Percentiles rank a stretch among this genome's conserved stretches.
Conservation (phyloP, 2,113 vertebrate genomes). For the Dasyprocta punctata region DNA sequence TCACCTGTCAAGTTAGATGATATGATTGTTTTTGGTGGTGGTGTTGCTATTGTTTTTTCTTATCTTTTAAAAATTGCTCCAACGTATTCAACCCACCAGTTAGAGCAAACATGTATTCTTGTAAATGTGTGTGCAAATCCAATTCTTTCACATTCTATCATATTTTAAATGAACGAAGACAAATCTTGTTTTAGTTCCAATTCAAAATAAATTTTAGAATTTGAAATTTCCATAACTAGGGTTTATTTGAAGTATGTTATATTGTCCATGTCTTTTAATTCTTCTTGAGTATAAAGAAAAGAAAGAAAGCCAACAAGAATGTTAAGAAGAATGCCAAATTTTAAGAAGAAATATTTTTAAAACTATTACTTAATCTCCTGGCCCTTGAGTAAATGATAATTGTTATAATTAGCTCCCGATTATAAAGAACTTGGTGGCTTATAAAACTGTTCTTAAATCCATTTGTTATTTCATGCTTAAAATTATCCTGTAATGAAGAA, state of each 20-base stretch:
- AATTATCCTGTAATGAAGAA: neutral
- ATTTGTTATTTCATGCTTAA: neutral
- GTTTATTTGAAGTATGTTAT: neutral
- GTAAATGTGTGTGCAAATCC: neutral
- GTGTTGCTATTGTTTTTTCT: neutral
- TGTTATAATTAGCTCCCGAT: neutral
- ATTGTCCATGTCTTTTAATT: neutral
- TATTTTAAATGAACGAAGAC: conserved; percentile 49
- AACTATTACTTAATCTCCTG: conserved; percentile 1
- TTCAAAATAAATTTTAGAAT: conserved; percentile 37
- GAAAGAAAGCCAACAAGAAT: neutral
- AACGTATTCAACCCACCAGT: neutral
- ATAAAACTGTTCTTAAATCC: neutral
- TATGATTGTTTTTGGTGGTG: neutral
- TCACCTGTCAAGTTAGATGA: neutral
- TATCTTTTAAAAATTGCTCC: neutral
- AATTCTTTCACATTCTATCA: neutral
- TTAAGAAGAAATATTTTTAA: neutral
- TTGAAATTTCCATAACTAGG: conserved; percentile 3
- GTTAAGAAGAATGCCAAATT: neutral
- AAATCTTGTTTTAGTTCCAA: conserved; percentile 27
- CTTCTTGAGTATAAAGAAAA: neutral
- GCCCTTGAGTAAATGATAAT: neutral
- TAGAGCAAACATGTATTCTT: neutral
- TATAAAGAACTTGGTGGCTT: neutral